These are phyloP conservation scores for Poecilia latipinna DNA, from an alignment of 2,113 vertebrate species.

Conservation along the genomic window DNA sequence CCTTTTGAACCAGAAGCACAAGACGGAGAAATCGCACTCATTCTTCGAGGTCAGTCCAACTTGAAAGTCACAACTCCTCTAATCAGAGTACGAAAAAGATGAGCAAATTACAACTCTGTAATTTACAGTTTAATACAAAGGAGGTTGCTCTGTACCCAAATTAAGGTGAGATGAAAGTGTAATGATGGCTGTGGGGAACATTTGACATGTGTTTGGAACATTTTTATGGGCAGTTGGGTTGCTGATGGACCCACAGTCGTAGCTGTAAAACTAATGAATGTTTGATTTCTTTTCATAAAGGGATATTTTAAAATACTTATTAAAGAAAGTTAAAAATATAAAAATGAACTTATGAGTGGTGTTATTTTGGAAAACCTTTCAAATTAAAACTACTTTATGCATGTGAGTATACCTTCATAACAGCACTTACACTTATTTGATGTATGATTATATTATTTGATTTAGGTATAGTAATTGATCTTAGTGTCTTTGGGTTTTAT, in stretches of 20 bases:
- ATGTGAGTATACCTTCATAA: too few species aligned
- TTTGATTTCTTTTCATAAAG: constrained; percentile 14
- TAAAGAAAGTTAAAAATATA: not conserved
- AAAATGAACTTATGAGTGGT: too few species aligned
- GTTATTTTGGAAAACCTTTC: too few species aligned
- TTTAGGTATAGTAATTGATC: too few species aligned
- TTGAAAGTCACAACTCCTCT: constrained; percentile 50
- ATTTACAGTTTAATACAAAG: constrained; percentile 13
- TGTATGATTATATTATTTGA: too few species aligned
- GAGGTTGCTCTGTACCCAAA: constrained; percentile 4
- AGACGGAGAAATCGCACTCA: constrained; percentile 29
- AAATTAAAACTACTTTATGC: too few species aligned
- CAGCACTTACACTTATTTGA: too few species aligned
- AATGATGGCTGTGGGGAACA: constrained; percentile 53
- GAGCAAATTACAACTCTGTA: constrained; percentile 34
- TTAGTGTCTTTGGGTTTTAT: too few species aligned
- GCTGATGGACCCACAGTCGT: constrained; percentile 20
- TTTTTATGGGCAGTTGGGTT: constrained; percentile 32
- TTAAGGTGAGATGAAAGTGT: constrained; percentile 52
- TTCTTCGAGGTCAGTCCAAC: constrained; percentile 47
- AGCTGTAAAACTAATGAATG: constrained; percentile 26
- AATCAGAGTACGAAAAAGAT: constrained; percentile 50
- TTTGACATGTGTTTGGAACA: constrained; percentile 47
- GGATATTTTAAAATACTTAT: not conserved
- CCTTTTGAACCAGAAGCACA: constrained; percentile 32